These are phyloP conservation scores for Xenopus borealis DNA, from an alignment of 2,113 vertebrate species.

Conservation along the genomic window DNA sequence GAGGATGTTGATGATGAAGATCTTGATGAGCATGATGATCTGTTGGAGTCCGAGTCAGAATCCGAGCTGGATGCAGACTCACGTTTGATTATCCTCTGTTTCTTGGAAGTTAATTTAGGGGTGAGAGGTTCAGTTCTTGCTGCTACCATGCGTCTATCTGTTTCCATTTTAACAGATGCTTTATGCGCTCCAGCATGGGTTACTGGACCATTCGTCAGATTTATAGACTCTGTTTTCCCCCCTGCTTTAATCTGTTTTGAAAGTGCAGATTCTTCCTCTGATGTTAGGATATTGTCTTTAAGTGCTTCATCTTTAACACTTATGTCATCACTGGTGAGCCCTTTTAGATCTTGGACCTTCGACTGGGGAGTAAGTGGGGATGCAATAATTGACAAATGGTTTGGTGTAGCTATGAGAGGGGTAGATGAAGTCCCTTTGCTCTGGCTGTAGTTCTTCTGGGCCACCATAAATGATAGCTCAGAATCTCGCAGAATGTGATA, in stretches of 20 bases:
- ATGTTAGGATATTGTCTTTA: constrained; percentile 78
- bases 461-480: constrained; percentile 90
- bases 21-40: constrained; percentile 89
- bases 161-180: constrained; percentile 62
- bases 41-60: constrained; percentile 85
- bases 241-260: constrained; percentile 63
- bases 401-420: constrained; percentile 77
- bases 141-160: constrained; percentile 83
- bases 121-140: constrained; percentile 92
- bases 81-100: constrained; percentile 75
- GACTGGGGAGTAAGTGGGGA: constrained; percentile 72
- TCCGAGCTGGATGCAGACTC: constrained; percentile 79
- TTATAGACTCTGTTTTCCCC: constrained; percentile 71
- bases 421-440: constrained; percentile 75
- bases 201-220: constrained; percentile 67
- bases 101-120: constrained; percentile 85
- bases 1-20: constrained; percentile 89
- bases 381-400: constrained; percentile 68
- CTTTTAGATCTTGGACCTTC: constrained; percentile 66
- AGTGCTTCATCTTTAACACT: constrained; percentile 65
- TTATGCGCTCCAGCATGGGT: constrained; percentile 73
- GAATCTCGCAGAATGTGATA: constrained; percentile 97
- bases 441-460: constrained; percentile 90
- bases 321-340: constrained; percentile 64
- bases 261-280: constrained; percentile 77